A percentile compares a stretch with the other conserved stretches of the same genome.
Conservation (phyloP, 35 echinoderm and acorn worm genomes). For the Hemicentrotus pulcherrimus region DNA sequence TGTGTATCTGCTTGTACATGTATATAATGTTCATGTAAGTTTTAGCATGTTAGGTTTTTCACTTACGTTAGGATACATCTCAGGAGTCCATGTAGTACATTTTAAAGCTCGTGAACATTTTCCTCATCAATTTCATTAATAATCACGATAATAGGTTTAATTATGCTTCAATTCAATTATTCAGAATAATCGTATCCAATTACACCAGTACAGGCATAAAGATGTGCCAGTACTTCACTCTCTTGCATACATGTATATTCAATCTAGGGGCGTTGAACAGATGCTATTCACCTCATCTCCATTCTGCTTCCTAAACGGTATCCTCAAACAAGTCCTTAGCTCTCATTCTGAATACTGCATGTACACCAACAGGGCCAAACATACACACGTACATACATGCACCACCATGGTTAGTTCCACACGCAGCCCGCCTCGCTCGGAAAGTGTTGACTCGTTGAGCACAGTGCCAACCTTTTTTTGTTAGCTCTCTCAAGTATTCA, state of each 20-base stretch:
- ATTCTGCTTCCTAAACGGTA: neutral
- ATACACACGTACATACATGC: neutral
- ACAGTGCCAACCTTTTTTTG: constrained; percentile 4
- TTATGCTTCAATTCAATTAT: too few relatives aligned
- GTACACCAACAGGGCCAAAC: constrained; percentile 2
- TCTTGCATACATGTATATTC: neutral
- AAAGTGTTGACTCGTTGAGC: constrained; percentile 22
- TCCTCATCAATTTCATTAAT: too few relatives aligned
- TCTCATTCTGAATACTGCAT: neutral
- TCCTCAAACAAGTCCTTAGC: neutral
- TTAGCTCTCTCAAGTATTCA: neutral
- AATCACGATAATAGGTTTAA: too few relatives aligned
- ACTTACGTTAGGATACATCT: too few relatives aligned
- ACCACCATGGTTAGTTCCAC: neutral
- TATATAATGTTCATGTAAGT: too few relatives aligned
- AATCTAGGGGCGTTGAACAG: neutral
- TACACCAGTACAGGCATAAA: too few relatives aligned
- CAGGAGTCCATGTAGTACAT: too few relatives aligned
- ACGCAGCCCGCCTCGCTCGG: neutral
- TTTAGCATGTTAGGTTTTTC: too few relatives aligned
- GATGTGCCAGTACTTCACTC: too few relatives aligned
- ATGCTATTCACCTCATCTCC: neutral
- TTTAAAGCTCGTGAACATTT: too few relatives aligned
- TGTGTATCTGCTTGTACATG: too few relatives aligned
- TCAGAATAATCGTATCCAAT: too few relatives aligned